Evolutionary conservation across 2,797 vertebrate genomes (phyloP), one percentile per base, ranked within the genome.

Genomic region (Sciurus carolinensis): DNA sequence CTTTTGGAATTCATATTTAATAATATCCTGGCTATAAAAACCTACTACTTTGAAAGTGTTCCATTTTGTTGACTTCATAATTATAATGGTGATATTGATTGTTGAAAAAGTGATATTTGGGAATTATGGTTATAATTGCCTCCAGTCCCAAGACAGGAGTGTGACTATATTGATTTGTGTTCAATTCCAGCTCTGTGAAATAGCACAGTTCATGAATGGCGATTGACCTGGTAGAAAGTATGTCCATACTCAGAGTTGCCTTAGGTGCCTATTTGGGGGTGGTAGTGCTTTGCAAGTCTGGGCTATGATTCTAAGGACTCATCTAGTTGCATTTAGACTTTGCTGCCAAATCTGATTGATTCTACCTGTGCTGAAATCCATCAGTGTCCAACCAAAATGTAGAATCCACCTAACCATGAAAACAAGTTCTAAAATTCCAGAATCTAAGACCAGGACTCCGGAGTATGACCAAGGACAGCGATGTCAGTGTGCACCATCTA

Each of bases 1-100:
- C 89, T 92, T 97, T 87, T 64, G 88, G 92, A 91, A 82, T 94
- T 94, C 83, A 20, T 95, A 71, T 88, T 96, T 97, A 96, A 97
- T 92, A 96, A 95, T 92, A 39, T 66, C 69, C 82, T 69, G 24
- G 69, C 64, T 94, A 76, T 96, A 77, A 97, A 95, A 94, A n/a
- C 50, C 57, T 26, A n/a, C n/a, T 30, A 42, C 72, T 95, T 92
- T 92, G 91, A 73, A 94, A 95, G 33, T 82, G 50, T 90, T 88
- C 62, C 30, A 52, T 90, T 96, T 92, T 85, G 69, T 95, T 95
- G 69, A 73, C 82, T 96, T 83, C 90, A 87, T 97, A 95, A 96
- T 97, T 97, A 92, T 12, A 92, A 76, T 26, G 71, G 91, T 82
- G 71, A 94, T 88, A 67, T 64, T 94, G 77, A 83, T 88, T 59